Evolutionary conservation across 1,140 invertebrate genomes (phyloP).

Genomic region (Cyclina sinensis): DNA sequence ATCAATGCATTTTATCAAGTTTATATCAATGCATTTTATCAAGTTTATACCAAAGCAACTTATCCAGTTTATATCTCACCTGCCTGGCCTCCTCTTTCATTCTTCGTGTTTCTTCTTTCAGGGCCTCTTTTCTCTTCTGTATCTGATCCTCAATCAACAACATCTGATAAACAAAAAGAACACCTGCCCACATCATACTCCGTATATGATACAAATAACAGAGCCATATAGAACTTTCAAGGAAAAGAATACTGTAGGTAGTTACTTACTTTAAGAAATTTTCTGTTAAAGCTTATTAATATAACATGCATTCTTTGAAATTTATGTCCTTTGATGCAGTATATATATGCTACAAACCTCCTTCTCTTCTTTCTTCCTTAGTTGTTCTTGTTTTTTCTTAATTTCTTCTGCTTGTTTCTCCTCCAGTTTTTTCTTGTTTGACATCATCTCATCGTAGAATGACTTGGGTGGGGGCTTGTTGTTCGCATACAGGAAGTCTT

Average conservation of each 20-base stretch:
- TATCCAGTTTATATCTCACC: slow-evolving; percentile 58
- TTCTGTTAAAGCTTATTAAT: too few species aligned
- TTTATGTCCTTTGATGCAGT: too few species aligned
- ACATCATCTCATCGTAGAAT: slow-evolving; percentile 95
- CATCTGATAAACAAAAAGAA: slow-evolving; percentile 72
- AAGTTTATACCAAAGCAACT: too few species aligned
- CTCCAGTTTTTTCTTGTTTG: slow-evolving; percentile 89
- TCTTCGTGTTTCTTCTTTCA: slow-evolving; percentile 89
- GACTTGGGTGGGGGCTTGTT: slow-evolving; percentile 92
- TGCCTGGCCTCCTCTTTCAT: slow-evolving; percentile 80
- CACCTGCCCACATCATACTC: too few species aligned
- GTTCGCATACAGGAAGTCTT: slow-evolving; percentile 91
- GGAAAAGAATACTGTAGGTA: too few species aligned
- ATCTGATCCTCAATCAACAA: slow-evolving; percentile 90
- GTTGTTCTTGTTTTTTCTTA: slow-evolving; percentile 88
- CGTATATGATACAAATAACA: too few species aligned
- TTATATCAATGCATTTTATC: too few species aligned
- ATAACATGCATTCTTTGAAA: too few species aligned
- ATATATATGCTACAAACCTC: slow-evolving; percentile 79
- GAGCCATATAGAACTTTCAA: too few species aligned
- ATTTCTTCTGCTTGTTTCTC: slow-evolving; percentile 80
- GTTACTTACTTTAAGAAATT: too few species aligned
- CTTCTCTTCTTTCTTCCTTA: slow-evolving; percentile 89
- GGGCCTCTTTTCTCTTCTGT: slow-evolving; percentile 89
- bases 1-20: too few species aligned